These are phyloP conservation scores for Petrocephalus sullivani DNA, from an alignment of 2,797 vertebrate species.

Conservation along the genomic window DNA sequence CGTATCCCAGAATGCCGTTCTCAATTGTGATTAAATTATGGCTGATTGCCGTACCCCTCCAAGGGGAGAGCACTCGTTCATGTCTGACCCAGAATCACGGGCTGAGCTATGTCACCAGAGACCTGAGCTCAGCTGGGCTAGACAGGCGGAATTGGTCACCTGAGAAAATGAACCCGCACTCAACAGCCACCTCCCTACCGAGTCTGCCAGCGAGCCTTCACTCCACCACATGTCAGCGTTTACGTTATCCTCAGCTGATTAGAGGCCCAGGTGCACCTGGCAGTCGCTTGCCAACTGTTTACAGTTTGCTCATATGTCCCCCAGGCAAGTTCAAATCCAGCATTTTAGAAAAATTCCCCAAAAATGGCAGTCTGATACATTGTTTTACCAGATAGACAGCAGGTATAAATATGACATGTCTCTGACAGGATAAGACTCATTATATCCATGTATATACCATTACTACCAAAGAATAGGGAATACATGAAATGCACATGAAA, in stretches of 20 bases:
- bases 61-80: constrained; percentile 24
- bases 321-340: not conserved
- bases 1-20: constrained; percentile 23
- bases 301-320: not conserved
- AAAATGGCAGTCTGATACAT: not conserved
- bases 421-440: not conserved
- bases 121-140: not conserved
- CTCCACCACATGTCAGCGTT: not conserved
- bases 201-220: not conserved
- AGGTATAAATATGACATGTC: not conserved
- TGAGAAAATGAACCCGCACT: not conserved
- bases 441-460: not conserved
- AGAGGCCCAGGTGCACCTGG: not conserved
- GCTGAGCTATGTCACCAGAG: constrained; percentile 27
- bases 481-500: not conserved
- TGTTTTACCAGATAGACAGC: not conserved
- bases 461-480: not conserved
- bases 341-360: not conserved
- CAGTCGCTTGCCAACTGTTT: not conserved
- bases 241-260: not conserved
- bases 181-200: not conserved
- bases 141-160: not conserved
- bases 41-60: constrained; percentile 22
- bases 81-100: constrained; percentile 38
- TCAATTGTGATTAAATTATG: constrained; percentile 40